Conservation (phyloP, 1,140 invertebrate species). For the Batillaria attramentaria region DNA sequence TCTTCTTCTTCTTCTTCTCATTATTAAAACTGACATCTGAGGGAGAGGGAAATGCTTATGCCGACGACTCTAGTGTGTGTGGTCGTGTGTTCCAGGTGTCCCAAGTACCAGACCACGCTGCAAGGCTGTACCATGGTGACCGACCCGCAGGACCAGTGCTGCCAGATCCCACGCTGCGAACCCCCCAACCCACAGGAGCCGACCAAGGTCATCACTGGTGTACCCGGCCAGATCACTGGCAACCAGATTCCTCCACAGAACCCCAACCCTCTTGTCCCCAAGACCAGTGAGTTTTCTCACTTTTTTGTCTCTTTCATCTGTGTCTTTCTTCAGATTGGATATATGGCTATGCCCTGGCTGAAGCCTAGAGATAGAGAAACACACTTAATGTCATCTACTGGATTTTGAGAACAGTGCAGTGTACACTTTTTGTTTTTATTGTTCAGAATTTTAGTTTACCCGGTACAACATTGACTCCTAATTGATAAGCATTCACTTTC, state of each 20-base stretch:
- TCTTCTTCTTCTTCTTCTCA: too few species aligned
- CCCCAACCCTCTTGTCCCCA: conserved; percentile 6
- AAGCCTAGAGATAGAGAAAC: too few species aligned
- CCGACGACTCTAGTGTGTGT: not conserved
- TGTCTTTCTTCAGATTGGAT: not conserved
- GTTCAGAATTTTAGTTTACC: too few species aligned
- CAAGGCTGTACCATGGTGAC: conserved; percentile 45
- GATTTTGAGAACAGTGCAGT: too few species aligned
- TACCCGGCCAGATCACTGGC: conserved; percentile 42
- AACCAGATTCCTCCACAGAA: conserved; percentile 31
- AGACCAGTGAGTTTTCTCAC: not conserved
- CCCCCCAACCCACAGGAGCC: conserved; percentile 45
- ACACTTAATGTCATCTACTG: too few species aligned
- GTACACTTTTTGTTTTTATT: too few species aligned
- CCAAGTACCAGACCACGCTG: conserved; percentile 37
- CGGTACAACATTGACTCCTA: too few species aligned
- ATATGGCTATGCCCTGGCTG: too few species aligned
- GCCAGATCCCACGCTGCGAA: conserved; percentile 43
- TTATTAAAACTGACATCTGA: not conserved
- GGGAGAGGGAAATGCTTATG: not conserved
- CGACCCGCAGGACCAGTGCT: conserved; percentile 48
- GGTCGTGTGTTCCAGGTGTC: conserved; percentile 36
- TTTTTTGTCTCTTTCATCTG: not conserved
- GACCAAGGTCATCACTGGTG: conserved; percentile 33
- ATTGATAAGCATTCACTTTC: too few species aligned